Conservation (phyloP, 1,140 invertebrate genomes). For the Globodera ellingtonae region DNA sequence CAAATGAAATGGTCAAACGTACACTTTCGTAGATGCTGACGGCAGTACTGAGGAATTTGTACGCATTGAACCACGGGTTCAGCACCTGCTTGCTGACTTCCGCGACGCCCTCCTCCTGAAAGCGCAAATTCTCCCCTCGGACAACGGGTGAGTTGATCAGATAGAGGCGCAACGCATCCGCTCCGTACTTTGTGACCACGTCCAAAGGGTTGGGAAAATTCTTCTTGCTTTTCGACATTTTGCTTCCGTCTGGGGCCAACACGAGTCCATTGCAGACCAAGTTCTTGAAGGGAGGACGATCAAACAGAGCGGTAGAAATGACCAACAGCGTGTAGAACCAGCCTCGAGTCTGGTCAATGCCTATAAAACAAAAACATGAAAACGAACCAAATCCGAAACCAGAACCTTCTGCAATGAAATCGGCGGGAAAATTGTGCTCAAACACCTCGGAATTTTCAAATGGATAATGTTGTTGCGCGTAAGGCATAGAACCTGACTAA, state of each 20-base stretch:
- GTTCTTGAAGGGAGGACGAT: slow-evolving; percentile 95
- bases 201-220: slow-evolving; percentile 96
- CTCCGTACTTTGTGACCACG: slow-evolving; percentile 88
- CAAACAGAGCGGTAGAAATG: slow-evolving; percentile 91
- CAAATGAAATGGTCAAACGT: slow-evolving; percentile 52
- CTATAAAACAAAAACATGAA: slow-evolving; percentile 28
- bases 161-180: slow-evolving; percentile 90
- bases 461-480: slow-evolving; percentile 93
- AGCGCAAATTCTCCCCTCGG: slow-evolving; percentile 88
- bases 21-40: slow-evolving; percentile 79
- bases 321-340: slow-evolving; percentile 95
- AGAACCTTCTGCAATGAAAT: slow-evolving; percentile 88
- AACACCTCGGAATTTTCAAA: slow-evolving; percentile 85
- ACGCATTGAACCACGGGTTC: slow-evolving; percentile 98
- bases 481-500: slow-evolving; percentile 93
- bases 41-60: slow-evolving; percentile 90
- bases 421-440: slow-evolving; percentile 92
- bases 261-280: slow-evolving; percentile 93
- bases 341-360: slow-evolving; percentile 94
- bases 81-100: slow-evolving; percentile 97
- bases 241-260: slow-evolving; percentile 89
- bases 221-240: slow-evolving; percentile 99
- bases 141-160: slow-evolving; percentile 98
- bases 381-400: slow-evolving; percentile 17
- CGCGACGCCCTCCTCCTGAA: slow-evolving; percentile 93